Base-by-base conservation (phyloP, 2,113 vertebrate species). In the Chelonoidis abingdonii region DNA sequence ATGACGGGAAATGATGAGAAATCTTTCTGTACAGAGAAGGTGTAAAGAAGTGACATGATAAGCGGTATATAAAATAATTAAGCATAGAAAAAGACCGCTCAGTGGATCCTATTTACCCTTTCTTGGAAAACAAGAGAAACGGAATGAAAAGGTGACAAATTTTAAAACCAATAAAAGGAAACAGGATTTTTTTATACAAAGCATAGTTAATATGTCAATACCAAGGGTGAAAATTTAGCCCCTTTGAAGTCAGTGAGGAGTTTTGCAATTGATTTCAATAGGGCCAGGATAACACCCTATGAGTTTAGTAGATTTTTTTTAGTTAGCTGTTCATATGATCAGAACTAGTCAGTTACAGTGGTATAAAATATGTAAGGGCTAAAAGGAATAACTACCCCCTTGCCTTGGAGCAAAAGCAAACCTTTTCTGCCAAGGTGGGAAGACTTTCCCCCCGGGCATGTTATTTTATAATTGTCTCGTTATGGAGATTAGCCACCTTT, bases 101-200 rank as follows among this genome's bases (percentile, higher is more conserved):
- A 85, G 85, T 6, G 50, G 90, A 95, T 94, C 81, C 86, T 89
- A 83, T 44, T 24, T 89, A 75, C 57, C 49, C 78, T 89, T 47
- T 89, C 12, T 5, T 38, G 11, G 57, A n/a, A 92, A 41, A 59
- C 65, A 81, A 24, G 47, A 57, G 65, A 93, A 91, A 84, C 94
- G 90, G 94, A 96, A 91, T 31, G 1, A 90, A 83, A 50, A n/a
- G 27, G 14, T 1, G 21, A 35, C 65, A 72, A 22, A 21, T 72
- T 89, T 89, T 95, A 82, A 95, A 88, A 89, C 50, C 92, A 87
- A 83, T 85, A 83, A 88, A 81, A 83, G 75, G 65, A 94, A 97
- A 89, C 83, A 72, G 35, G 2, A 8, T 16, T 52, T 92, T 94
- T 81, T 92, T 93, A 90, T 38, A 21, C 50, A 89, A 88, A 91